Conservation (phyloP, 2,113 vertebrate genomes). For the Phrynocephalus versicolor region DNA sequence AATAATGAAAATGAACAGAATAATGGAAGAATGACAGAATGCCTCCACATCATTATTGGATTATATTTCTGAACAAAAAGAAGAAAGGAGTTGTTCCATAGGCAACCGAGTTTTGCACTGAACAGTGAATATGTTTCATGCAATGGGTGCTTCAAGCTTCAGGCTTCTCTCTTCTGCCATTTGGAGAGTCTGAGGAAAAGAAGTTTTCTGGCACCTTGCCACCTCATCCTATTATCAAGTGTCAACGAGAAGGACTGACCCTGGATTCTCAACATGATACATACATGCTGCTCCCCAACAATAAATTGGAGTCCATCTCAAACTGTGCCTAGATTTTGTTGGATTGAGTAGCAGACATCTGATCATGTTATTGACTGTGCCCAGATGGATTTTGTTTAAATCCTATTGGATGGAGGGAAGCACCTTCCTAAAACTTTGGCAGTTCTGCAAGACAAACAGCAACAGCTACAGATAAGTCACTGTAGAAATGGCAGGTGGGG, state of each 20-base stretch:
- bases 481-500: slow-evolving; percentile 55
- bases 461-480: slow-evolving; percentile 52
- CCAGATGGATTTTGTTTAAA: slow-evolving; percentile 22
- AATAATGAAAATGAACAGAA: neutral
- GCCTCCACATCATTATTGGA: neutral
- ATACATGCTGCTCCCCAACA: too few species aligned
- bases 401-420: neutral
- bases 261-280: neutral
- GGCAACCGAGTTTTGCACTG: neutral
- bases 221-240: neutral
- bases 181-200: neutral
- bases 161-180: neutral
- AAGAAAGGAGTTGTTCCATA: neutral
- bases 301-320: neutral
- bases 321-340: neutral
- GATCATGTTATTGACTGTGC: neutral
- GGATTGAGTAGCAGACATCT: neutral
- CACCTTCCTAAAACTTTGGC: slow-evolving; percentile 30
- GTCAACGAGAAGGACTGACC: neutral
- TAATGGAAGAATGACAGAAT: too few species aligned
- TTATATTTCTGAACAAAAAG: neutral
- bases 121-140: neutral
- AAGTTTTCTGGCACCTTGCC: neutral
- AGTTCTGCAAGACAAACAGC: slow-evolving; percentile 40
- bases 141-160: neutral